Evolutionary conservation across 2,113 vertebrate species (phyloP).

Genomic region (Bos taurus): DNA sequence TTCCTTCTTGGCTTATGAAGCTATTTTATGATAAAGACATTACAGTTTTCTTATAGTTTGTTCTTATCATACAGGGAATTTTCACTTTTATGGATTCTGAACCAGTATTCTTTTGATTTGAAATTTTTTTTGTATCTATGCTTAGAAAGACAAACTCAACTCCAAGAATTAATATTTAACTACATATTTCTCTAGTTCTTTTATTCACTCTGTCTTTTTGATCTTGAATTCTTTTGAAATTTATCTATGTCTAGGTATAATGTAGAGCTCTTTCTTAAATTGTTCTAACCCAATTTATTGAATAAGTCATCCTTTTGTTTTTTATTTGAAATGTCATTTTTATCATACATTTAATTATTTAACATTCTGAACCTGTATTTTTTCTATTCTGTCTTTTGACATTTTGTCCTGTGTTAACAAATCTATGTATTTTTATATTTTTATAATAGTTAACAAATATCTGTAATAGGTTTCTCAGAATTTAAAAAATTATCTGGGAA

Average conservation of each 20-base stretch:
- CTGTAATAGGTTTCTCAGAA: not conserved
- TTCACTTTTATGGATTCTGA: not conserved
- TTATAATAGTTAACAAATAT: not conserved
- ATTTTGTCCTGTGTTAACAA: not conserved
- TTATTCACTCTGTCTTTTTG: not conserved
- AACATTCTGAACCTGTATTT: not conserved
- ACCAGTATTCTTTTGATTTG: not conserved
- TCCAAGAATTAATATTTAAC: slow-evolving; percentile 39
- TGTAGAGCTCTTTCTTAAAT: not conserved
- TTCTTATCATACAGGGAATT: not conserved
- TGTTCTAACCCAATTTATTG: not conserved
- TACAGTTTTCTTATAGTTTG: not conserved
- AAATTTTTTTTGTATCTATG: not conserved
- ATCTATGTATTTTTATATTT: not conserved
- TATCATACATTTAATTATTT: not conserved
- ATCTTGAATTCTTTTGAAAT: slow-evolving; percentile 32
- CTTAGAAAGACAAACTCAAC: not conserved
- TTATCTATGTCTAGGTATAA: not conserved
- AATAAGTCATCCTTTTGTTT: not conserved
- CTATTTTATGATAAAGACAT: not conserved
- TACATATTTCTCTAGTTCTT: not conserved
- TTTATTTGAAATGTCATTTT: not conserved
- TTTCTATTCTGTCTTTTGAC: not conserved
- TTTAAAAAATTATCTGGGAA: not conserved
- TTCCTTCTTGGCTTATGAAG: not conserved